Evolutionary conservation across 2,888 invertebrate genomes (phyloP), one percentile per base, ranked within the genome.

Genomic region (Cephus sareptanus): DNA sequence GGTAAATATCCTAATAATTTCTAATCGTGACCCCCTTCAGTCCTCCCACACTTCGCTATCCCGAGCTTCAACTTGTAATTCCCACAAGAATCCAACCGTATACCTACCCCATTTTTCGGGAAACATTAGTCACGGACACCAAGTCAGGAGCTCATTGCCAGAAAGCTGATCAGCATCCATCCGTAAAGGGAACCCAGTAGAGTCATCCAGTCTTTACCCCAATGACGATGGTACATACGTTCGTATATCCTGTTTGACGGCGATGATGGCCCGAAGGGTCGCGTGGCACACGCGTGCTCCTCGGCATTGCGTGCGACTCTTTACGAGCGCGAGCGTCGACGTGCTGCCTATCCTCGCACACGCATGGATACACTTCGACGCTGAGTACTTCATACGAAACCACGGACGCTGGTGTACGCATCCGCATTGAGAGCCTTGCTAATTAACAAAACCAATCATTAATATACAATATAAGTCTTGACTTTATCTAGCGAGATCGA

Each of bases 221-320:
- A 23, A 56, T 56, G 56, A 56, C 23, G 56, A 56, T 56, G 56
- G 56, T 56, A 56, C 23, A 56, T 56, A 56, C 56, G 56, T 56
- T 23, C 56, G 23, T 56, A 23, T 56, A 71, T 71, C 71, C 71
- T 34, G 71, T 71, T 71, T 71, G 34, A 34, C 71, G 13, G 31
- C 71, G 71, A 71, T 71, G 33, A 31, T 33, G 34, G 71, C 31
- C 71, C 73, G 76, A 76, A 77, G 81, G 81, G 85, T 87, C 87
- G 87, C 87, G 87, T 87, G 87, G 87, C 87, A 76, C 81, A 87
- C 86, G 84, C 87, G 87, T 86, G 86, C 84, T 82, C 75, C 79
- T 77, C 81, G 75, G 74, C 81, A 81, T 87, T 85, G 87, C 87
- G 87, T 87, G 87, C 84, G 80, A 80, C 80, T 77, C 76, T 81